Evolutionary conservation across 2,888 invertebrate species (phyloP), one percentile per base, ranked within the genome.

Genomic region (Cephonodes hylas): DNA sequence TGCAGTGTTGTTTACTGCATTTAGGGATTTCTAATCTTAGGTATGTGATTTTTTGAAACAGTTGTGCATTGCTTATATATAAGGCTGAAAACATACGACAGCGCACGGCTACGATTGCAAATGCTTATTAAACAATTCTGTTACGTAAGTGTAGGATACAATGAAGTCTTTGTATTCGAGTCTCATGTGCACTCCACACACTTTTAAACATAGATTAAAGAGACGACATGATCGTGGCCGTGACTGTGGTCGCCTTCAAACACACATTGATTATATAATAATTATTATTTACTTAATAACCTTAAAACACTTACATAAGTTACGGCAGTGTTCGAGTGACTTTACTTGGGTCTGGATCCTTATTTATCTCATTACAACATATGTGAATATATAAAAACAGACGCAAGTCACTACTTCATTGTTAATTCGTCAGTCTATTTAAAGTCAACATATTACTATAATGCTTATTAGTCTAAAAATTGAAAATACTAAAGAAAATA

Each of bases 321-420:
- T 63, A 63, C 62, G 69, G 68, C 71, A 71, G 71, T 71, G 69
- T 65, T 68, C 27, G 38, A 53, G 62, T 63, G 66, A 65, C 63
- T 53, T 59, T 60, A 42, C 53, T 61, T 38, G 63, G 65, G 66
- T 71, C 63, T 63, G 64, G 62, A 63, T 63, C 62, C 34, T 59
- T 44, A 10, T 8, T 53, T n/a, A n/a, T 38, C 3, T 13, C 38
- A 38, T 25, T 53, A 20, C 27, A 53, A 25, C 18, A 10, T 31
- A 18, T 18, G 10, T 27, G 42, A 44, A 42, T 42, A 42, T 25
- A 58, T 58, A 42, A 58, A 42, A 23, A 58, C 53, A 53, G 53
- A 53, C 53, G 53, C 53, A 27, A 25, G 25, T 31, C 31, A 53
- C 27, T 27, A 53, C 27, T 27, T 27, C 10, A 27, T 31, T 53